Evolutionary conservation across 2,888 invertebrate genomes (phyloP), one percentile per base, ranked within the genome.

Genomic region (Aspidiotus destructor): DNA sequence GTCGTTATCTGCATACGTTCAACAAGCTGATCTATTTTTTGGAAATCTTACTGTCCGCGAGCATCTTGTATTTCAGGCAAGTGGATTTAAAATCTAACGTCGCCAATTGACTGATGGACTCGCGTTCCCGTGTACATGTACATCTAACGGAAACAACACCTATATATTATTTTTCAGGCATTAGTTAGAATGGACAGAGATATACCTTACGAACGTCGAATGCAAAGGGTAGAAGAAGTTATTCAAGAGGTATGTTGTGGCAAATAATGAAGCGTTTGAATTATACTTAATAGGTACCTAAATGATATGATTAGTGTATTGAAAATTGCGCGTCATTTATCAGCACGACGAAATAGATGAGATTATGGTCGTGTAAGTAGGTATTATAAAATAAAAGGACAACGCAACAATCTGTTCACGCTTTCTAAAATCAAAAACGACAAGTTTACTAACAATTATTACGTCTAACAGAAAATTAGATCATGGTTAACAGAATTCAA

Each of bases 1-100:
- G 65, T 86, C 88, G 9, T 81, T 89, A 48, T 89, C 90, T 16
- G 93, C 92, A 0, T 96, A 95, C 74, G 93, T 96, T 0, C 94
- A 95, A 75, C 96, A 96, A 76, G 89, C 94, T 74, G 95, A 96
- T 77, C 79, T 95, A 64, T 96, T 96, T 76, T 88, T 96, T 73
- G 91, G 92, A 0, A 90, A 89, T 0, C 80, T 96, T 60, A 94
- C 94, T 1, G 93, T 94, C 0, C 82, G 83, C 71, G 95, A 96
- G 75, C 94, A 95, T 78, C 82, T 96, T 7, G 83, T 88, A 61
- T 95, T 95, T 76, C 89, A 91, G 81, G 89, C 87, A 75, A 76
- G 75, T 44, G 61, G 16, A n/a, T n/a, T 57, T 3, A 28, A 28
- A 28, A 28, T 3, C 28, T 28, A 28, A 28, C 28, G 5, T 28